These are phyloP conservation scores for Chionis minor DNA, from an alignment of 2,113 vertebrate genomes.

Conservation along the genomic window DNA sequence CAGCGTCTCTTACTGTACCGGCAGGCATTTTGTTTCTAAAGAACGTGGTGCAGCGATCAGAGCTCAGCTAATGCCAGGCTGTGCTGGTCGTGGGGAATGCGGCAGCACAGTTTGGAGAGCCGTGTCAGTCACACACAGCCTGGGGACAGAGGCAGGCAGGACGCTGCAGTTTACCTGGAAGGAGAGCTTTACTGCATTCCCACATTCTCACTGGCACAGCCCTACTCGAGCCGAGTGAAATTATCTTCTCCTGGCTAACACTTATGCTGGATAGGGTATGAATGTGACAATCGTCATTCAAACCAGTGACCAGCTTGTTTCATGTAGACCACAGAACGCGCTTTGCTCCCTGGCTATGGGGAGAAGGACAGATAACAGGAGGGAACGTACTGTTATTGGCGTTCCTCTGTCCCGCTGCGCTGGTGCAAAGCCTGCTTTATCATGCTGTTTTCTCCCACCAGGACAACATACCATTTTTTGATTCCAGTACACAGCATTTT, in stretches of 20 bases:
- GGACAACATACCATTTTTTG: background rate
- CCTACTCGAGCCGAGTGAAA: background rate
- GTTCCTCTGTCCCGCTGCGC: background rate
- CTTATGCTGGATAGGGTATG: background rate
- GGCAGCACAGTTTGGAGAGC: background rate
- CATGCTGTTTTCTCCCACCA: background rate
- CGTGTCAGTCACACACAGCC: background rate
- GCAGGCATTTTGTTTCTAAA: background rate
- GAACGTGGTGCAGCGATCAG: background rate
- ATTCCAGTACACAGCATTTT: background rate
- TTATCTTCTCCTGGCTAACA: background rate
- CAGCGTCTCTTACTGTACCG: background rate
- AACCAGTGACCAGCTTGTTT: background rate
- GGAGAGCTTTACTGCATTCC: background rate
- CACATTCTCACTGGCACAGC: background rate
- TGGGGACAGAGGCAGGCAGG: background rate
- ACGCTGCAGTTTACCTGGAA: background rate
- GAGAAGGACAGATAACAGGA: background rate
- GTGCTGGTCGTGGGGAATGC: background rate
- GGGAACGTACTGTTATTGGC: background rate
- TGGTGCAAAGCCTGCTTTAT: background rate
- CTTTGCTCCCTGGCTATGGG: background rate
- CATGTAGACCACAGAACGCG: background rate
- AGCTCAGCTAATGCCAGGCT: rapidly evolving
- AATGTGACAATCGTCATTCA: background rate